phyloP scores from a whole-genome alignment of 2,113 vertebrate species.

The Zosterops japonicus region DNA sequence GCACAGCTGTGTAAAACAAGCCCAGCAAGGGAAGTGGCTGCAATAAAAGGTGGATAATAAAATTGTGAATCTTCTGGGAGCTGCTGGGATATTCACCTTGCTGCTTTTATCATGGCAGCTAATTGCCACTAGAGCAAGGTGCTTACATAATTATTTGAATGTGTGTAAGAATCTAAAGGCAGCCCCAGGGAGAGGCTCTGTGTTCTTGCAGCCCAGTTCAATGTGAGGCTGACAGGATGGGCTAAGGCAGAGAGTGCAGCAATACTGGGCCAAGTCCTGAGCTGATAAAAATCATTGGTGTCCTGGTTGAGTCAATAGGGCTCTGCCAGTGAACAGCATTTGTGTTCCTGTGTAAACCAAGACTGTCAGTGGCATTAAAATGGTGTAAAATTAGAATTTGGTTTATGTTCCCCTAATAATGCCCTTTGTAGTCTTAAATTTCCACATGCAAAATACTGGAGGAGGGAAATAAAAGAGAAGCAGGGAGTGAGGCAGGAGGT shows the following conservation, averaged over 20 bases:
- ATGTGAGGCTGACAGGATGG: neutral
- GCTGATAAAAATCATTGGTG: neutral
- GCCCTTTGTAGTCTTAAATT: neutral
- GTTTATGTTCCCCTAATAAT: neutral
- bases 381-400: neutral
- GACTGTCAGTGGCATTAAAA: neutral
- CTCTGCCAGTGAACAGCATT: neutral
- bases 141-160: neutral
- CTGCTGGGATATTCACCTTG: neutral
- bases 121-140: neutral
- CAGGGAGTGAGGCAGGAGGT: neutral
- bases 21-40: neutral
- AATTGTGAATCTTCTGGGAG: fast-evolving
- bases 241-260: neutral
- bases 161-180: neutral
- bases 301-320: neutral
- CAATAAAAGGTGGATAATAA: neutral
- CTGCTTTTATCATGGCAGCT: neutral
- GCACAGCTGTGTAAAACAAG: neutral
- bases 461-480: neutral
- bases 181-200: neutral
- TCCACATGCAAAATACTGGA: neutral
- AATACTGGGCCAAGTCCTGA: neutral
- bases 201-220: neutral
- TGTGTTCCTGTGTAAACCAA: neutral